A percentile compares a stretch with the other conserved stretches of the same genome.
Evolutionary conservation across 1,140 invertebrate species (phyloP).

Genomic region (Anoplolepis gracilipes): DNA sequence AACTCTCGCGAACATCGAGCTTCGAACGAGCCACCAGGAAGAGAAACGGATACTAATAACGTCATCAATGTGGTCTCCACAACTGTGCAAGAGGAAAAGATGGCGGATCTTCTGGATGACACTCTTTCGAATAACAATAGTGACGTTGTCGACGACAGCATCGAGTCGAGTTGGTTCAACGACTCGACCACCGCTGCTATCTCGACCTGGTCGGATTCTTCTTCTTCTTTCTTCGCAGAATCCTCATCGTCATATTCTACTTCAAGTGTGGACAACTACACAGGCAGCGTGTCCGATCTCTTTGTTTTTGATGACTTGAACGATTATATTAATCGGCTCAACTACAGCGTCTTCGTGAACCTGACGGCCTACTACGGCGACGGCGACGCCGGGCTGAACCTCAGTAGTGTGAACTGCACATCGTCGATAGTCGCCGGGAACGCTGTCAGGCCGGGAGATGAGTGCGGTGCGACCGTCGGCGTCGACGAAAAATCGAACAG

Average conservation of each 20-base stretch:
- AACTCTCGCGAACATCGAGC: slow-evolving; percentile 11
- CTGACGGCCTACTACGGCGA: slow-evolving; percentile 80
- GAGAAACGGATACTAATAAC: slow-evolving; percentile 15
- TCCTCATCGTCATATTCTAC: slow-evolving; percentile 61
- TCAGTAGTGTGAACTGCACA: slow-evolving; percentile 78
- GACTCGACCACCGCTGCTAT: slow-evolving; percentile 63
- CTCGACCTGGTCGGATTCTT: slow-evolving; percentile 27
- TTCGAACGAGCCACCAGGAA: slow-evolving; percentile 15
- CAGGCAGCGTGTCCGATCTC: slow-evolving; percentile 80
- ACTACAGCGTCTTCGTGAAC: slow-evolving; percentile 82
- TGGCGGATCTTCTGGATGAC: slow-evolving; percentile 34
- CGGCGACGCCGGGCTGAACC: slow-evolving; percentile 69
- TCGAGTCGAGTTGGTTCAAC: slow-evolving; percentile 74
- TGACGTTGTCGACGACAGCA: slow-evolving; percentile 20
- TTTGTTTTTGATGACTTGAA: slow-evolving; percentile 83
- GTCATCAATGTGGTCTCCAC: slow-evolving; percentile 16
- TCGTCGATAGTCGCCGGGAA: slow-evolving; percentile 82
- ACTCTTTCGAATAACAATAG: slow-evolving; percentile 29
- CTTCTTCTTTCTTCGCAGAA: slow-evolving; percentile 35
- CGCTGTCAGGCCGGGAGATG: slow-evolving; percentile 63
- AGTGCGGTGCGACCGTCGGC: slow-evolving; percentile 60
- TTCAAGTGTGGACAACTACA: slow-evolving; percentile 80
- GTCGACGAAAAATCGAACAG: slow-evolving; percentile 86
- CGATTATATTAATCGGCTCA: slow-evolving; percentile 82
- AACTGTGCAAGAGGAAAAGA: slow-evolving; percentile 43